Conservation (phyloP, 2,888 invertebrate genomes). For the Mythimna ferrago region DNA sequence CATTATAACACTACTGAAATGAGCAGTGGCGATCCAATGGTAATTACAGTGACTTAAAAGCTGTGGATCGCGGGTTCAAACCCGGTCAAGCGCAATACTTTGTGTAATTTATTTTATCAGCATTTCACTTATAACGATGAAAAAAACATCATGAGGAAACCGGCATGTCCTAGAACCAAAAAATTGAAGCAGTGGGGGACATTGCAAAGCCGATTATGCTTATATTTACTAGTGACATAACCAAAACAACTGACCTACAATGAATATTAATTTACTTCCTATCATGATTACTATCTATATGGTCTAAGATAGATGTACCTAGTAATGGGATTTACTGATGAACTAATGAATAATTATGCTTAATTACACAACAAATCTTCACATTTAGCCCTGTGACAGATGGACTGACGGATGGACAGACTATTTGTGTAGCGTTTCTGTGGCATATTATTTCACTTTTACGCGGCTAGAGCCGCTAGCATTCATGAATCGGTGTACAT, state of each 20-base stretch:
- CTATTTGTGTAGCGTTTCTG: background rate
- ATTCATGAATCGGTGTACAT: too few species aligned
- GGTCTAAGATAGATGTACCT: slow-evolving; percentile 8
- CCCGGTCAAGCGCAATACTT: too few species aligned
- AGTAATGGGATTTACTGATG: slow-evolving; percentile 12
- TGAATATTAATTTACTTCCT: background rate
- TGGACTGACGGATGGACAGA: background rate
- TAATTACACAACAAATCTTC: slow-evolving; percentile 4
- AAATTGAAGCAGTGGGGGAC: too few species aligned
- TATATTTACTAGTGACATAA: background rate
- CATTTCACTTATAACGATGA: too few species aligned
- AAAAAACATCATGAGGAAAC: too few species aligned
- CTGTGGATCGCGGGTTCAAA: too few species aligned
- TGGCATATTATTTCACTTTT: too few species aligned
- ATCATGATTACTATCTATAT: background rate
- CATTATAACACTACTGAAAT: slow-evolving; percentile 4
- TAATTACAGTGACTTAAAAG: too few species aligned
- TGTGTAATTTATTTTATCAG: too few species aligned
- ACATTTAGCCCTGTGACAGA: background rate
- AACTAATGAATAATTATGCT: slow-evolving; percentile 32
- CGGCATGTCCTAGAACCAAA: too few species aligned
- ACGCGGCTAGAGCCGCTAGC: background rate
- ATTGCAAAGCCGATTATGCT: too few species aligned
- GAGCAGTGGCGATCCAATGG: too few species aligned
- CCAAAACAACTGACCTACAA: background rate